phyloP scores from a whole-genome alignment of 1,140 invertebrate species.

The Panulirus ornatus region DNA sequence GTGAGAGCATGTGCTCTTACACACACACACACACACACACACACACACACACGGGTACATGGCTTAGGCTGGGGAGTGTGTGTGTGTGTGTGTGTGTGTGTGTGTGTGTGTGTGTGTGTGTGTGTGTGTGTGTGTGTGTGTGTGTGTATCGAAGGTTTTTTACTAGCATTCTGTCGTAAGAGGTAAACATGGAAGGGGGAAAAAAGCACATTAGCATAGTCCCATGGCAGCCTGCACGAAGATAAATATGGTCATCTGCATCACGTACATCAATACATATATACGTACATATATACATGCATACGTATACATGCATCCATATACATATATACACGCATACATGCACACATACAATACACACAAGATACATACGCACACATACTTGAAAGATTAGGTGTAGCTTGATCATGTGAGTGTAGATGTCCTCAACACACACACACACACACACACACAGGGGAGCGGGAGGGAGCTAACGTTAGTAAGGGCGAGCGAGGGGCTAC shows the following conservation, averaged over 20 bases:
- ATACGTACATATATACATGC: not conserved
- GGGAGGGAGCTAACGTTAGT: not conserved
- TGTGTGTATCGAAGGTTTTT: not conserved
- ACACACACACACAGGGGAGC: not conserved
- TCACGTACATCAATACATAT: not conserved
- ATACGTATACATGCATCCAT: not conserved
- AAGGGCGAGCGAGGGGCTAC: constrained; percentile 10
- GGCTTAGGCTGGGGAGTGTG: too few relatives aligned
- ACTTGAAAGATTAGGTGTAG: too few relatives aligned
- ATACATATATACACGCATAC: not conserved
- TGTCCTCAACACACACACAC: not conserved
- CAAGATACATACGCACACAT: too few relatives aligned
- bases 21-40: constrained; percentile 15
- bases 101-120: constrained; percentile 10
- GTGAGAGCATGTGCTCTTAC: too few relatives aligned
- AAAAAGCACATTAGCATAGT: not conserved
- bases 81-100: too few relatives aligned
- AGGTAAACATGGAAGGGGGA: not conserved
- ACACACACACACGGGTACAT: not conserved
- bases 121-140: constrained; percentile 19
- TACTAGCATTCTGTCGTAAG: not conserved
- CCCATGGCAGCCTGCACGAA: not conserved
- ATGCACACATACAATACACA: too few relatives aligned
- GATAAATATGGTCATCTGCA: not conserved
- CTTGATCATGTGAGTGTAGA: too few relatives aligned